Percentiles rank a stretch among this genome's conserved stretches.
These are phyloP conservation scores for Doryteuthis pealeii DNA, from an alignment of 1,140 invertebrate genomes.

Conservation along the genomic window DNA sequence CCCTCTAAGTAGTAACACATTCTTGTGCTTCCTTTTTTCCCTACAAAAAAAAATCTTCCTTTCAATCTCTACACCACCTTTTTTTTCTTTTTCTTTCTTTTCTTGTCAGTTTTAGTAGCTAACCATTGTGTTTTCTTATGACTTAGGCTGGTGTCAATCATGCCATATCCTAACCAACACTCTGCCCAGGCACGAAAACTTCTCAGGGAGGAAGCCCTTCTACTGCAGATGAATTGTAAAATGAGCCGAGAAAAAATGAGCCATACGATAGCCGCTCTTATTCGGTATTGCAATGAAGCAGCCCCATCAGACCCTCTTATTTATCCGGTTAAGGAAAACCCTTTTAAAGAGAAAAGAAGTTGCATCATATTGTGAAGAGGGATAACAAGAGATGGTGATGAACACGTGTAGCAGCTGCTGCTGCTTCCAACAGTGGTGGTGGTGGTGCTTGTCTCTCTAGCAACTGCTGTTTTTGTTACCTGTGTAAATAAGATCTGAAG, in stretches of 20 bases:
- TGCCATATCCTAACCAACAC: not conserved
- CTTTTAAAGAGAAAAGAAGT: conserved; percentile 32
- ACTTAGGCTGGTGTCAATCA: not conserved
- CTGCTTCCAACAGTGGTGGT: no score
- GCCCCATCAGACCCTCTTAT: conserved; percentile 29
- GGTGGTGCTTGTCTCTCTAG: no score
- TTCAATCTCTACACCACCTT: no score
- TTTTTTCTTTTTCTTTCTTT: no score
- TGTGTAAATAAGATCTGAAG: no score
- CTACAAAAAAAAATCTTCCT: no score
- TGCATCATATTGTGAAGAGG: conserved; percentile 32
- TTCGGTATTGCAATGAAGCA: conserved; percentile 29
- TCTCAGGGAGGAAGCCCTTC: conserved; percentile 22
- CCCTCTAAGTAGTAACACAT: no score
- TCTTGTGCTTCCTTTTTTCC: no score
- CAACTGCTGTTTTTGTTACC: no score
- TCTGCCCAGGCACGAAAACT: conserved; percentile 18
- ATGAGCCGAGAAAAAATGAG: conserved; percentile 24
- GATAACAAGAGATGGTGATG: not conserved
- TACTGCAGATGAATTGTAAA: conserved; percentile 25
- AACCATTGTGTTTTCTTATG: no score
- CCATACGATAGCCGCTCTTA: conserved; percentile 29
- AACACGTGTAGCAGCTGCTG: no score
- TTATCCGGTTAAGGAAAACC: conserved; percentile 34
- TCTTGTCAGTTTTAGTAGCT: no score